phyloP scores from a whole-genome alignment of 1,140 invertebrate species.

The Lordiphosa clarofinis region DNA sequence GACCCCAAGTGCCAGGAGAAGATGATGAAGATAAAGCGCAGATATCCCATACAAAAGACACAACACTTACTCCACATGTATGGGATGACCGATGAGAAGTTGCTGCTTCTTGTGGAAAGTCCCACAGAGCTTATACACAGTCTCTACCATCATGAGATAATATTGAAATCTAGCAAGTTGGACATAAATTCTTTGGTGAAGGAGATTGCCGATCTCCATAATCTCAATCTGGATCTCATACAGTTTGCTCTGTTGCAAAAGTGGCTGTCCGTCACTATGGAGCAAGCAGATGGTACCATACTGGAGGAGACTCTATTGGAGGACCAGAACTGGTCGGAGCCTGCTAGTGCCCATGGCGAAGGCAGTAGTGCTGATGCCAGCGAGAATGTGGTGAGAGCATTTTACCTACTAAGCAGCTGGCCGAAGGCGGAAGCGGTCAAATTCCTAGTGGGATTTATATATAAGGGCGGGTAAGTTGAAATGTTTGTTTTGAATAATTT shows the following conservation, averaged over 20 bases:
- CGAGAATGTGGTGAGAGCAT: conserved; percentile 70
- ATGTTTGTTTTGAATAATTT: no score
- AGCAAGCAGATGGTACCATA: conserved; percentile 51
- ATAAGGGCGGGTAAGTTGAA: conserved; percentile 59
- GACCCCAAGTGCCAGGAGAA: conserved; percentile 80
- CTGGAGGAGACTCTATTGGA: conserved; percentile 73
- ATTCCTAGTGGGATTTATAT: conserved; percentile 63
- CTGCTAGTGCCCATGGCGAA: conserved; percentile 4
- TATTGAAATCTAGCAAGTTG: conserved; percentile 80
- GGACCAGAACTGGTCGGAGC: conserved; percentile 52
- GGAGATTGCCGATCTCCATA: conserved; percentile 81
- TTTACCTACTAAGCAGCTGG: conserved; percentile 73
- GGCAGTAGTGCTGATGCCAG: conserved; percentile 33
- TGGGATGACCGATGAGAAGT: conserved; percentile 81
- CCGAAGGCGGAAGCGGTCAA: conserved; percentile 54
- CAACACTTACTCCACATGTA: conserved; percentile 82
- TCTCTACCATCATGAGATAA: conserved; percentile 81
- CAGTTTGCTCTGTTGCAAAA: conserved; percentile 69
- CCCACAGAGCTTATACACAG: conserved; percentile 81
- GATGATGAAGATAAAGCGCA: conserved; percentile 80
- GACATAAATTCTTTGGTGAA: conserved; percentile 82
- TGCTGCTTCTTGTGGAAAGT: conserved; percentile 81
- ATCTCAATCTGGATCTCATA: conserved; percentile 53
- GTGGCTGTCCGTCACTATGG: conserved; percentile 69
- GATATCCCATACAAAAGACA: conserved; percentile 82